These are phyloP conservation scores for Gila robusta DNA, from an alignment of 2,797 vertebrate species.

Conservation along the genomic window DNA sequence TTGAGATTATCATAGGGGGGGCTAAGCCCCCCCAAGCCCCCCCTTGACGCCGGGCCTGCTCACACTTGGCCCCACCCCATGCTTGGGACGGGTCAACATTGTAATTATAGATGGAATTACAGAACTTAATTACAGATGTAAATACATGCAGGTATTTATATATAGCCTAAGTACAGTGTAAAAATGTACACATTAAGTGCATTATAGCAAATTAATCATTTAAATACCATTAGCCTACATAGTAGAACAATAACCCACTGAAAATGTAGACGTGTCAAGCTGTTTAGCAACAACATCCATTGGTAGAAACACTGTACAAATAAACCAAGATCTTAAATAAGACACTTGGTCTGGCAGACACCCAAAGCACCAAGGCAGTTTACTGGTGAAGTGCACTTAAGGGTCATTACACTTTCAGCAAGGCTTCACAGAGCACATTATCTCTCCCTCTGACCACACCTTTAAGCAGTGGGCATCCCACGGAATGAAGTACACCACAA, in stretches of 20 bases:
- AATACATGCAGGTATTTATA: neutral
- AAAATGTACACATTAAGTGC: neutral
- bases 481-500: conserved; percentile 11
- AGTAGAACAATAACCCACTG: neutral
- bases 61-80: neutral
- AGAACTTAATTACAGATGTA: neutral
- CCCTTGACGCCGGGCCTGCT: no score
- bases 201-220: neutral
- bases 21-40: no score
- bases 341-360: conserved; percentile 27
- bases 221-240: neutral
- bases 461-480: conserved; percentile 33
- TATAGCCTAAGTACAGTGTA: neutral
- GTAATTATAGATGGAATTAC: neutral
- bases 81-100: neutral
- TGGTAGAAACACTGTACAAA: neutral
- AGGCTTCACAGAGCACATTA: neutral
- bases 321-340: conserved; percentile 27
- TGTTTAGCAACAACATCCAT: conserved; percentile 10
- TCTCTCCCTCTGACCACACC: conserved; percentile 31
- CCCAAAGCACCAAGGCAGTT: conserved; percentile 20
- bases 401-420: conserved; percentile 39
- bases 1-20: no score
- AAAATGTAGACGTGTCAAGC: neutral
- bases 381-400: conserved; percentile 33